A percentile compares a stretch with the other conserved stretches of the same genome.
These are phyloP conservation scores for Eupeodes corollae DNA, from an alignment of 1,140 invertebrate genomes.

Conservation along the genomic window DNA sequence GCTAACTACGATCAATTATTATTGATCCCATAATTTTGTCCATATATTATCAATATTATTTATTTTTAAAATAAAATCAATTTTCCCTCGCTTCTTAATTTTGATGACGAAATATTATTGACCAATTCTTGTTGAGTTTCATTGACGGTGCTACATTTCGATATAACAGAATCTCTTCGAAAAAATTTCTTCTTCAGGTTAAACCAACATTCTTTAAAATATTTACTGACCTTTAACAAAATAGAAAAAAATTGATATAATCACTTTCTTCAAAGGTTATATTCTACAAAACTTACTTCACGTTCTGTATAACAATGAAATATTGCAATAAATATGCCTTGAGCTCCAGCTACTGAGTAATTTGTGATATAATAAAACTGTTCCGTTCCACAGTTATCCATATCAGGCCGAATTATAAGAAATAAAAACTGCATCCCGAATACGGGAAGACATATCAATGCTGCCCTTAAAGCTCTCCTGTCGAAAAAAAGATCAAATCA, in stretches of 20 bases:
- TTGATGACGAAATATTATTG: too few relatives aligned
- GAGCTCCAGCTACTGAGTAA: slow-evolving; percentile 44
- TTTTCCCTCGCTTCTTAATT: too few relatives aligned
- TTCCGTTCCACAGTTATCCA: slow-evolving; percentile 38
- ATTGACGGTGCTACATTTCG: too few relatives aligned
- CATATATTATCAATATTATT: too few relatives aligned
- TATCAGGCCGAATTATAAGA: slow-evolving; percentile 37
- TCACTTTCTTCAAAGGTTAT: not conserved
- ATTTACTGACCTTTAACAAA: too few relatives aligned
- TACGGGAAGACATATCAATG: slow-evolving; percentile 43
- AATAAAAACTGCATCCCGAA: slow-evolving; percentile 44
- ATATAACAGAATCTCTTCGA: too few relatives aligned
- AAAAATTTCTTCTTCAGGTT: too few relatives aligned
- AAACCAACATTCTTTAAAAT: too few relatives aligned
- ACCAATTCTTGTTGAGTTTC: too few relatives aligned
- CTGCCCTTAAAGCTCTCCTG: slow-evolving; percentile 43
- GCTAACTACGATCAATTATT: too few relatives aligned
- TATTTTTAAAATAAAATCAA: too few relatives aligned
- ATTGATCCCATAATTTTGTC: too few relatives aligned
- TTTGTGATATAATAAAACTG: slow-evolving; percentile 44
- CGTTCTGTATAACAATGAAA: slow-evolving; percentile 49
- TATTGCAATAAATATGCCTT: slow-evolving; percentile 44
- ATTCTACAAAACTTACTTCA: slow-evolving; percentile 46
- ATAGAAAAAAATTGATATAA: not conserved
- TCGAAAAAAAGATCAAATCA: slow-evolving; percentile 6